Base-by-base conservation (phyloP, 2,113 vertebrate genomes). In the Anoura caudifer region DNA sequence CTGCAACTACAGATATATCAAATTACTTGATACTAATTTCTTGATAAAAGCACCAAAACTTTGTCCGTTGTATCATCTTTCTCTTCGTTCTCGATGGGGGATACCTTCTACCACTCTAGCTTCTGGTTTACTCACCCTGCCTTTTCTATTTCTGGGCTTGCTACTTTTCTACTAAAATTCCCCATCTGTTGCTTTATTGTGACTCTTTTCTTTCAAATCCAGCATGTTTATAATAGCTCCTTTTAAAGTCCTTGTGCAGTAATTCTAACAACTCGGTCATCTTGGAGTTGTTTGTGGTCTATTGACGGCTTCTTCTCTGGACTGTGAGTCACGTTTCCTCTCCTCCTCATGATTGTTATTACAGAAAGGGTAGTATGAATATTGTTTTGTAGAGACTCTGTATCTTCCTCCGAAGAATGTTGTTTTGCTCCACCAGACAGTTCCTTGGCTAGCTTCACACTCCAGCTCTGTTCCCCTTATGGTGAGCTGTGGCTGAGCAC, bases 231-330 rank as follows among this genome's bases (percentile, higher is more conserved):
- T 52, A 77, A 38, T 0, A 91, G 38, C 56, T 54, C 15, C 56
- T 70, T 63, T 80, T 52, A 88, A 94, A 95, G 77, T 72, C 31
- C 63, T 86, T 88, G 2, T 11, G 15, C 19, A 31, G 52, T 69
- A 79, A 83, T 73, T 79, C 73, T 52, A 92, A 33, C 52, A 90
- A 50, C 14, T n/a, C 56, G 2, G 36, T 84, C 87, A 87, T 65
- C 84, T 76, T 50, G 20, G 90, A n/a, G n/a, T 54, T 86, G 22
- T 72, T 47, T 89, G 22, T 82, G 90, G 90, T 76, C 86, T 92
- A 61, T 4, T 56, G 63, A 69, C 41, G 80, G 36, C 73, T 96
- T 83, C 80, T 69, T 83, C 93, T 95, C 95, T 94, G 94, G 47
- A 80, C n/a, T 15, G 8, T 84, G 33, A 73, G 31, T 47, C 28